A percentile compares a stretch with the other conserved stretches of the same genome.
Evolutionary conservation across 2,113 vertebrate species (phyloP).

Genomic region (Bos indicus): DNA sequence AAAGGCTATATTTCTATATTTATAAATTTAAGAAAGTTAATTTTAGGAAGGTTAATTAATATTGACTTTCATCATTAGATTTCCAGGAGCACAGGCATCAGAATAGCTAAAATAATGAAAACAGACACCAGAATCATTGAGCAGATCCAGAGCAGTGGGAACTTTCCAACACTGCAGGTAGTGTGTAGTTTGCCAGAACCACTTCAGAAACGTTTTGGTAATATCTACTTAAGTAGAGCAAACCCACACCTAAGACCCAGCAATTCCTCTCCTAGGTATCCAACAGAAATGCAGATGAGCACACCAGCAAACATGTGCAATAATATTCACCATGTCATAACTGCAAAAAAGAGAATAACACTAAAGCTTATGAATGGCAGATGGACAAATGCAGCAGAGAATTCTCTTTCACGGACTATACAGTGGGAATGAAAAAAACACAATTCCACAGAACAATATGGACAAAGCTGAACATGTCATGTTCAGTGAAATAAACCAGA

Average conservation of each 20-base stretch:
- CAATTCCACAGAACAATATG: rapidly evolving
- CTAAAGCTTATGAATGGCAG: rapidly evolving
- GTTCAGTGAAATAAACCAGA: background rate
- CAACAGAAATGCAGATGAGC: background rate
- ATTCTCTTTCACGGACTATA: background rate
- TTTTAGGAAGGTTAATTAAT: background rate
- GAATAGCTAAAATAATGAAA: background rate
- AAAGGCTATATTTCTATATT: background rate
- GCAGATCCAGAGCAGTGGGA: background rate
- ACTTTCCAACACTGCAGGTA: background rate
- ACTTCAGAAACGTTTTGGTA: background rate
- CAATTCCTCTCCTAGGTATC: background rate
- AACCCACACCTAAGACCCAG: background rate
- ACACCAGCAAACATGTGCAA: rapidly evolving
- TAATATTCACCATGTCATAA: background rate
- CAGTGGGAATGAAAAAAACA: background rate
- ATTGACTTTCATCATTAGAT: background rate
- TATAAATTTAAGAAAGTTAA: background rate
- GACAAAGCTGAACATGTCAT: background rate
- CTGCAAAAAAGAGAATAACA: no score
- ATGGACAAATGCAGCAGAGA: rapidly evolving
- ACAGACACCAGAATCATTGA: no score
- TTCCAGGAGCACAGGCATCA: background rate
- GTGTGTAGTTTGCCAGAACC: background rate
- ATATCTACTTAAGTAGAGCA: background rate